Evolutionary conservation across 1,140 invertebrate genomes (phyloP).

Genomic region (Andricus grossulariae): DNA sequence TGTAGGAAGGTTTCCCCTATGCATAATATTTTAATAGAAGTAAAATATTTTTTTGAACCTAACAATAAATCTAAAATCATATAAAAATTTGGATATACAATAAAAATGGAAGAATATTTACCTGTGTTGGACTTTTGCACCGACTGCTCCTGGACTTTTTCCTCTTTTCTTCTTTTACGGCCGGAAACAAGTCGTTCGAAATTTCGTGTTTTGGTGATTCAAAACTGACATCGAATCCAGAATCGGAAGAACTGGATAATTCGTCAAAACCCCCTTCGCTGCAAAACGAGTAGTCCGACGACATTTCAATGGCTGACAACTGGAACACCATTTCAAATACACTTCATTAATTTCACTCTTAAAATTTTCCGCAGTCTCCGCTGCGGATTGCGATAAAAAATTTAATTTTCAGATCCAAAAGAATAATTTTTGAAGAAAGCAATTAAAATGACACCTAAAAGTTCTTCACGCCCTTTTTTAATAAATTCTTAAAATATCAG

Average conservation of each 20-base stretch:
- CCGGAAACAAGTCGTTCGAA: constrained; percentile 58
- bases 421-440: too few relatives aligned
- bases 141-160: constrained; percentile 71
- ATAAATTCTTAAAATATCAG: too few relatives aligned
- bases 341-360: neutral
- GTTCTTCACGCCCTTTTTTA: too few relatives aligned
- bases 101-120: constrained; percentile 48
- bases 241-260: constrained; percentile 82
- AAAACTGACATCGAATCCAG: constrained; percentile 81
- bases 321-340: neutral
- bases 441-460: too few relatives aligned
- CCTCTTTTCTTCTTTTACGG: constrained; percentile 69
- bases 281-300: constrained; percentile 68
- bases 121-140: constrained; percentile 76
- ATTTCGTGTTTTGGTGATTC: constrained; percentile 73
- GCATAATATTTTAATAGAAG: too few relatives aligned
- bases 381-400: too few relatives aligned
- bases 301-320: constrained; percentile 47
- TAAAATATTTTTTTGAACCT: neutral
- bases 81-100: neutral
- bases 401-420: too few relatives aligned
- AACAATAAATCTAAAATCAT: neutral
- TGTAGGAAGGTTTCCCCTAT: too few relatives aligned
- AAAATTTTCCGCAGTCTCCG: too few relatives aligned
- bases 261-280: constrained; percentile 80